A percentile compares a stretch with the other conserved stretches of the same genome.
Conservation (phyloP, 1,140 invertebrate genomes). For the Leptinotarsa undecemlineata region DNA sequence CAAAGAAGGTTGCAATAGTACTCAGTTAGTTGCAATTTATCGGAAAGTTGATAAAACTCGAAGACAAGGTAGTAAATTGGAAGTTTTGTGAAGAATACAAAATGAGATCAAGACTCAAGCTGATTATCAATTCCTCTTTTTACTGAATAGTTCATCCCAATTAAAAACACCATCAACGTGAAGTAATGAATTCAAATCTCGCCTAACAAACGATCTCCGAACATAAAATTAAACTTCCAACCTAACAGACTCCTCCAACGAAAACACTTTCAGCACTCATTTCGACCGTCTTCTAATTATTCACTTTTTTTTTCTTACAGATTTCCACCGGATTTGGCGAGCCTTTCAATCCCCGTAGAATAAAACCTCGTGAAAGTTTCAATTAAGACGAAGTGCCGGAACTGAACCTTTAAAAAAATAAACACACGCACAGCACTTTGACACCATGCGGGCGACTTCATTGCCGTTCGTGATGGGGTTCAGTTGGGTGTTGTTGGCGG, state of each 20-base stretch:
- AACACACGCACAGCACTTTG: background rate
- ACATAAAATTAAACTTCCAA: background rate
- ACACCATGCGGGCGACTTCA: slow-evolving; percentile 7
- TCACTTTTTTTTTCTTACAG: background rate
- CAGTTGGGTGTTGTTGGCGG: slow-evolving; percentile 26
- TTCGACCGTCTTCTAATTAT: background rate
- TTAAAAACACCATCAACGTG: background rate
- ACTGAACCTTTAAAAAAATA: slow-evolving; percentile 1
- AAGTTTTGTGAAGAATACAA: too few relatives aligned
- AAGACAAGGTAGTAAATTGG: too few relatives aligned
- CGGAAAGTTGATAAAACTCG: too few relatives aligned
- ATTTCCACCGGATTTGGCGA: background rate
- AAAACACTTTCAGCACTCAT: background rate
- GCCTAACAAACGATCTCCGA: background rate
- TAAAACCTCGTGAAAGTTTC: slow-evolving; percentile 5
- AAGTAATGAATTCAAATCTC: background rate
- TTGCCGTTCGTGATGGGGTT: slow-evolving; percentile 14
- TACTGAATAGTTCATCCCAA: background rate
- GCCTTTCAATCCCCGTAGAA: background rate
- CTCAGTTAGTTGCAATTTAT: too few relatives aligned
- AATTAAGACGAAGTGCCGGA: slow-evolving; percentile 7
- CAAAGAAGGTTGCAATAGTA: too few relatives aligned
- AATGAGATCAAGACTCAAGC: too few relatives aligned
- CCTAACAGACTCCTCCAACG: background rate
- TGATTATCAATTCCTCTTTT: too few relatives aligned